Percentiles rank a stretch among this genome's conserved stretches.
phyloP scores from a whole-genome alignment of 2,113 vertebrate genomes.

The Oryzias javanicus region DNA sequence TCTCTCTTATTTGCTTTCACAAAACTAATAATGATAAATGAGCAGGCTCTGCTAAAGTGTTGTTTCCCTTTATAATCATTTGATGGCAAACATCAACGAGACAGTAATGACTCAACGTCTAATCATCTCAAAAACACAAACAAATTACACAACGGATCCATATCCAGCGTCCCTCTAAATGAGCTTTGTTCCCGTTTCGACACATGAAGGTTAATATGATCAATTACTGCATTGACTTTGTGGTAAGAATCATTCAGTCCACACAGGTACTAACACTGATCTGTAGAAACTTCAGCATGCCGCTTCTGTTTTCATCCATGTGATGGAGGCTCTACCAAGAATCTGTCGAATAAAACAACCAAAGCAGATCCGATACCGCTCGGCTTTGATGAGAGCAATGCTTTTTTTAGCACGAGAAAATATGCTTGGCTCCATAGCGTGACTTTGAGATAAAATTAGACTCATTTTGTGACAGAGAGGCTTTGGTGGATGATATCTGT shows the following conservation, averaged over 20 bases:
- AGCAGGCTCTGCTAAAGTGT: background rate
- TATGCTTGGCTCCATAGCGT: conserved; percentile 24
- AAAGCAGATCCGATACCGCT: conserved; percentile 9
- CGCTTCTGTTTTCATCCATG: background rate
- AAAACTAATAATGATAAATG: conserved; percentile 1
- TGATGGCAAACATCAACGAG: conserved; percentile 8
- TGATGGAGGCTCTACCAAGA: conserved; percentile 2
- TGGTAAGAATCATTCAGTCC: conserved; percentile 1
- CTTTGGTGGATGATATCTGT: conserved; percentile 6
- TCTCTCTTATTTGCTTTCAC: too few species aligned
- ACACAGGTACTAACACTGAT: conserved; percentile 8
- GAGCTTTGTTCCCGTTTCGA: conserved; percentile 2
- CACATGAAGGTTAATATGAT: conserved; percentile 7
- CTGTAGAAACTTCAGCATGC: too few species aligned
- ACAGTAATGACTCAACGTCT: background rate
- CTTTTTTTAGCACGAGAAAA: conserved; percentile 50
- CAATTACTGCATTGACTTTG: conserved; percentile 2
- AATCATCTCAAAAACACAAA: conserved; percentile 8
- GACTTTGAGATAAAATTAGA: conserved; percentile 33
- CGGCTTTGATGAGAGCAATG: conserved; percentile 27
- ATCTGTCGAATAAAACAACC: conserved; percentile 16
- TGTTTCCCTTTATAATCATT: background rate
- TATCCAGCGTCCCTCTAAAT: background rate
- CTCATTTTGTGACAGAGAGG: conserved; percentile 21
- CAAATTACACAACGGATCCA: background rate